Percentiles rank a stretch among this genome's conserved stretches.
phyloP scores from a whole-genome alignment of 2,797 vertebrate genomes.

The Coregonus ussuriensis region DNA sequence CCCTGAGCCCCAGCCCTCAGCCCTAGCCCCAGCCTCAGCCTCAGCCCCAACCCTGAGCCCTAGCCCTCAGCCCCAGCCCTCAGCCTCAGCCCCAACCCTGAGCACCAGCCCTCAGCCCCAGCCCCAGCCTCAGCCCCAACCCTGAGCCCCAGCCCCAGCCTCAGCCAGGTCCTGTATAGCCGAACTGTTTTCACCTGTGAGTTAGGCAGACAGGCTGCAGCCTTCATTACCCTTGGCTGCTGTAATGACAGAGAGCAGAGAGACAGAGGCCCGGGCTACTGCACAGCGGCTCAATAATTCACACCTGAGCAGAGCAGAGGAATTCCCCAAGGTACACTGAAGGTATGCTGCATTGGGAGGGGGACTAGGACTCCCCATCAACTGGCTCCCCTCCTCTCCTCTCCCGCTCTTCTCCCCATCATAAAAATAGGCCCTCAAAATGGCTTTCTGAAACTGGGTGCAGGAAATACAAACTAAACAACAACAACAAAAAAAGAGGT shows the following conservation, averaged over 20 bases:
- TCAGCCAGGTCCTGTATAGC: constrained; percentile 43
- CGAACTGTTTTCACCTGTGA: constrained; percentile 41
- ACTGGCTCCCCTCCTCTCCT: neutral
- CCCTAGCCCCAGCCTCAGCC: too few species aligned
- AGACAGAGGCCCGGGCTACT: too few species aligned
- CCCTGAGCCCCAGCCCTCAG: too few species aligned
- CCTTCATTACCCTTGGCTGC: constrained; percentile 52
- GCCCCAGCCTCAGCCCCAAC: too few species aligned
- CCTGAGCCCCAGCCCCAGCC: neutral
- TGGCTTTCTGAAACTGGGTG: constrained; percentile 6
- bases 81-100: too few species aligned
- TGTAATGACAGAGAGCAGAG: constrained; percentile 14
- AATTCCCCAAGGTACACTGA: constrained; percentile 57
- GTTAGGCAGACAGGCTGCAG: constrained; percentile 24
- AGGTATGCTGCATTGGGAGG: neutral
- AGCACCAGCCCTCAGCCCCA: too few species aligned
- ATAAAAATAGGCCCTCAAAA: constrained; percentile 14
- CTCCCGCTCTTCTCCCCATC: neutral
- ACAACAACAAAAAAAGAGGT: constrained; percentile 9
- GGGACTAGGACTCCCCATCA: neutral
- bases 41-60: too few species aligned
- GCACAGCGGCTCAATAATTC: constrained; percentile 57
- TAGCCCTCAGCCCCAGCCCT: too few species aligned
- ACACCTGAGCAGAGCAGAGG: constrained; percentile 51
- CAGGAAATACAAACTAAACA: constrained; percentile 34